Conservation (phyloP, 2,113 vertebrate species). For the Salvelinus fontinalis region DNA sequence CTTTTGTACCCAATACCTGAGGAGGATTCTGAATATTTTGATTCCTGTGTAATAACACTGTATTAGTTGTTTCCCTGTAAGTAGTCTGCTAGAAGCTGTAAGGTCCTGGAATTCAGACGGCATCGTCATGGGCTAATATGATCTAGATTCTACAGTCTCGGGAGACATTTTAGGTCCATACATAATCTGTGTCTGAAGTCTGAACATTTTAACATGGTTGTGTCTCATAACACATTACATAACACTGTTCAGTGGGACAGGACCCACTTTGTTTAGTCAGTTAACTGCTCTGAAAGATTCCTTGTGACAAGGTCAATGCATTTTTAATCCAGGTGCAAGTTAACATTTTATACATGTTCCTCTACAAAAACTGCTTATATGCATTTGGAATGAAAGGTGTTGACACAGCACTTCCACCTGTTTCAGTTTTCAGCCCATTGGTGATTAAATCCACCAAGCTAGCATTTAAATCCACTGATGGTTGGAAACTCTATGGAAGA, state of each 20-base stretch:
- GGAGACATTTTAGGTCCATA: too few relatives aligned
- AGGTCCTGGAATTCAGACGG: not conserved
- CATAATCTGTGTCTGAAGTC: too few relatives aligned
- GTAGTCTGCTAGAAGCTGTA: not conserved
- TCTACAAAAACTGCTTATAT: slow-evolving; percentile 1
- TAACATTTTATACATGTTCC: slow-evolving; percentile 23
- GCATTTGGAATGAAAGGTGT: not conserved
- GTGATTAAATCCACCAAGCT: slow-evolving; percentile 20
- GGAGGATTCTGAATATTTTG: not conserved
- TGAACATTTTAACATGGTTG: not conserved
- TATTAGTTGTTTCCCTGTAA: not conserved
- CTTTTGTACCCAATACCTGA: not conserved
- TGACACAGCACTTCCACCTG: slow-evolving; percentile 27
- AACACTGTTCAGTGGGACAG: not conserved
- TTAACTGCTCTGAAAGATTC: slow-evolving; percentile 12
- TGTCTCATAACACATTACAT: not conserved
- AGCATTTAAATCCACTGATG: slow-evolving; percentile 2
- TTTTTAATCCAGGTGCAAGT: slow-evolving; percentile 30
- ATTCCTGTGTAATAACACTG: not conserved
- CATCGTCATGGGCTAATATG: not conserved
- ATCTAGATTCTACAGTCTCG: not conserved
- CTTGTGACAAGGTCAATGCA: slow-evolving; percentile 16
- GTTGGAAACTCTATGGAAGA: not conserved
- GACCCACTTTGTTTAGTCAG: not conserved
- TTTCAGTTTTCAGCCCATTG: slow-evolving; percentile 5